phyloP scores from a whole-genome alignment of 1,140 invertebrate species.

The Onthophagus taurus region DNA sequence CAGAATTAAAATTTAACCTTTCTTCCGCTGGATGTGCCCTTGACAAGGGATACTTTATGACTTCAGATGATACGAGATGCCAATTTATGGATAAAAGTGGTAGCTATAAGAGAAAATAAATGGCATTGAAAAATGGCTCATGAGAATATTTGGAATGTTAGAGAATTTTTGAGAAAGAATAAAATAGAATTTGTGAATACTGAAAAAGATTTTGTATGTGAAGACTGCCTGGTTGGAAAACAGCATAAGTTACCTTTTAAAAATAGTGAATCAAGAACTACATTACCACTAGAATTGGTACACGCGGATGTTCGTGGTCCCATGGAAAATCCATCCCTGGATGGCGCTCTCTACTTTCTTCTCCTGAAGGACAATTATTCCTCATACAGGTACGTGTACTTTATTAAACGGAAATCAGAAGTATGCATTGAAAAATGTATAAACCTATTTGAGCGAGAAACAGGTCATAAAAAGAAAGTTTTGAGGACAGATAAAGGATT shows the following conservation, averaged over 20 bases:
- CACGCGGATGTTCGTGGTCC: constrained; percentile 40
- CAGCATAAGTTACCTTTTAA: constrained; percentile 28
- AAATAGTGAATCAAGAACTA: constrained; percentile 21
- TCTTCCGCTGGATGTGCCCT: constrained; percentile 5
- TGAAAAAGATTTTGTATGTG: constrained; percentile 24
- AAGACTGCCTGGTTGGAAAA: constrained; percentile 34
- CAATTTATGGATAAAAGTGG: background rate
- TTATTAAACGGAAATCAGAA: constrained; percentile 25
- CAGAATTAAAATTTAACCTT: constrained; percentile 5
- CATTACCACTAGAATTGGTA: constrained; percentile 31
- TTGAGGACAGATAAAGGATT: constrained; percentile 40
- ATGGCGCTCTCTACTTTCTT: constrained; percentile 32
- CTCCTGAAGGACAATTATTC: constrained; percentile 32
- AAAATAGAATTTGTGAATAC: constrained; percentile 23
- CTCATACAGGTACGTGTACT: constrained; percentile 23
- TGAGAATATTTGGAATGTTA: constrained; percentile 35
- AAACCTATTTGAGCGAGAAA: constrained; percentile 29
- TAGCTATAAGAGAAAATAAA: background rate
- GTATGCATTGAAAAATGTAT: constrained; percentile 28
- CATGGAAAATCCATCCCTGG: constrained; percentile 34
- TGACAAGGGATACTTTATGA: too few relatives aligned
- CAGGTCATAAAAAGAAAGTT: constrained; percentile 29
- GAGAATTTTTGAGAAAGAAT: constrained; percentile 18
- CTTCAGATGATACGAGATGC: too few relatives aligned
- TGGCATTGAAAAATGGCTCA: constrained; percentile 36